Evolutionary conservation across 1,140 invertebrate genomes (phyloP).

Genomic region (Cyphomyrmex costatus): DNA sequence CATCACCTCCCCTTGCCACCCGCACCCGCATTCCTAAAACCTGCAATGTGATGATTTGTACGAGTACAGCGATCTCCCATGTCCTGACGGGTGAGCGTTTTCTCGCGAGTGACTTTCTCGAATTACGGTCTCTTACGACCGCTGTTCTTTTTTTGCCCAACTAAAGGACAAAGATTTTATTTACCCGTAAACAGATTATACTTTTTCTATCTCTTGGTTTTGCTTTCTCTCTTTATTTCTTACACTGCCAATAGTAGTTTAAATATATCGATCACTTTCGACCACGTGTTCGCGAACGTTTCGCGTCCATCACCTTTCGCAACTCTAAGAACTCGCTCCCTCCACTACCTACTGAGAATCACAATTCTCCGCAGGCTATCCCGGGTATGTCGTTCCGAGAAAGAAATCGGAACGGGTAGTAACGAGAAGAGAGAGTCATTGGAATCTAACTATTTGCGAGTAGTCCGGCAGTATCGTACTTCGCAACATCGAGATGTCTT

Average conservation of each 20-base stretch:
- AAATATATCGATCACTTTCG: constrained; percentile 1
- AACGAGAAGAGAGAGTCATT: not conserved
- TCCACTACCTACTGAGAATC: constrained; percentile 54
- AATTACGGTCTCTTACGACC: not conserved
- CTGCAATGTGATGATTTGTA: constrained; percentile 76
- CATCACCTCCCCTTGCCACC: constrained; percentile 80
- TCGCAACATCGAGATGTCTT: not conserved
- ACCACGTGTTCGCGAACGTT: constrained; percentile 20
- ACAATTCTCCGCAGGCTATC: constrained; percentile 39
- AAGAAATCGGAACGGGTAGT: not conserved
- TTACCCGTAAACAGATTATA: not conserved
- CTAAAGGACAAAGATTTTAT: constrained; percentile 13
- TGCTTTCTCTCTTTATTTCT: not conserved
- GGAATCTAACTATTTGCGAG: constrained; percentile 68
- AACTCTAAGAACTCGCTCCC: not conserved
- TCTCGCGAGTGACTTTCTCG: constrained; percentile 40
- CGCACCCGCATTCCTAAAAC: constrained; percentile 82
- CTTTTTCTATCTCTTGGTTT: not conserved
- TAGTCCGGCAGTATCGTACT: constrained; percentile 17
- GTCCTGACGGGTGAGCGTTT: constrained; percentile 68
- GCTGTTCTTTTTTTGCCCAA: not conserved
- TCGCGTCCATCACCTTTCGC: too few species aligned
- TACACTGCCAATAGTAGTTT: not conserved
- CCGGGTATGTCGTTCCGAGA: not conserved
- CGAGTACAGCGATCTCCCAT: constrained; percentile 77